Evolutionary conservation across 2,113 vertebrate species (phyloP), one percentile per base, ranked within the genome.

Genomic region (Channa maculata): DNA sequence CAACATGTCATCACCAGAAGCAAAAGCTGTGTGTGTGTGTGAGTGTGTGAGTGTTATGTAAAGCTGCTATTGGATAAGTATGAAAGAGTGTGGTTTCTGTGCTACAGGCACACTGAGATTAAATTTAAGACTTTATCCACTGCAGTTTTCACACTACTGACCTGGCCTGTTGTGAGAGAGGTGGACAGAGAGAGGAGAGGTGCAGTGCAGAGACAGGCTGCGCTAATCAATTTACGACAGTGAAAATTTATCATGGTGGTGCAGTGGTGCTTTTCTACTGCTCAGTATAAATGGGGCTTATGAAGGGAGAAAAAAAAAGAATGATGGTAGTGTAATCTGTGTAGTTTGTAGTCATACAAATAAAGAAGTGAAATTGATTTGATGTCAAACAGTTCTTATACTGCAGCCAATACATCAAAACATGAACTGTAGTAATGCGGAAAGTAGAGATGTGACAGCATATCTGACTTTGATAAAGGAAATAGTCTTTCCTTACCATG

Each of bases 61-160:
- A 79, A 75, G 61, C 75, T 54, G 66, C 66, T 52, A 6, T 58
- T 71, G 79, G 58, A 75, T 82, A 65, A 73, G 63, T 67, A 79
- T 86, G 43, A 75, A 46, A 68, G 48, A 38, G 52, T 9, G 48
- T 53, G 54, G 24, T 68, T 70, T 70, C 36, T 41, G 66, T 45
- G 68, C 80, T 58, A 33, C 68, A 6, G 76, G 64, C 67, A 1
- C 44, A 4, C 54, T 62, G 13, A 83, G 64, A 77, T 77, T 65
- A 63, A 15, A 59, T 77, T 70, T 48, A 44, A 73, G 76, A 77
- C 80, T 65, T 77, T 72, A 64, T 67, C 70, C 78, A 70, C 54
- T 51, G 63, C 48, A 45, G 66, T 51, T 75, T 75, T 75, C 75
- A 57, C 75, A 52, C 73, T 49, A 5, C 49, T 73, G 71, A 61